Evolutionary conservation across 2,797 vertebrate species (phyloP).

Genomic region (Acanthiza pusilla): DNA sequence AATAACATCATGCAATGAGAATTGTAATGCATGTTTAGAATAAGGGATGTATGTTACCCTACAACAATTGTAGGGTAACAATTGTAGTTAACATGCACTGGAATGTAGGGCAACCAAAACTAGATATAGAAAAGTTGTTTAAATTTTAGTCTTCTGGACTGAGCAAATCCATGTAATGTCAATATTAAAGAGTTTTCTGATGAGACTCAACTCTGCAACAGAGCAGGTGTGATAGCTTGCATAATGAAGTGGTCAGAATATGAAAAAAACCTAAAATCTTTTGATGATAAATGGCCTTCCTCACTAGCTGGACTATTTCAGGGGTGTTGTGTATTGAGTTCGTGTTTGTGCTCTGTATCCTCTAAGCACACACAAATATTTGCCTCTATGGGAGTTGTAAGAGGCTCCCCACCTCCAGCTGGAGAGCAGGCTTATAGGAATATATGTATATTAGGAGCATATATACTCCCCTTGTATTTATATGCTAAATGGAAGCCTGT

Average conservation of each 20-base stretch:
- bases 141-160: background rate
- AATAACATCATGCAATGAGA: background rate
- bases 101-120: background rate
- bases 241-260: background rate
- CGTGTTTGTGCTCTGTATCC: background rate
- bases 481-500: background rate
- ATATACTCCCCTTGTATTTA: background rate
- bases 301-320: background rate
- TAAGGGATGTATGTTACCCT: background rate
- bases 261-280: background rate
- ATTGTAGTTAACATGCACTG: background rate
- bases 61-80: background rate
- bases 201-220: background rate
- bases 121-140: background rate
- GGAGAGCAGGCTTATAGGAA: background rate
- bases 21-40: background rate
- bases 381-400: background rate
- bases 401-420: background rate
- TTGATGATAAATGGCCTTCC: background rate
- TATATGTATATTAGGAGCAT: background rate
- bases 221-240: background rate
- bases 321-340: background rate
- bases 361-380: background rate
- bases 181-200: background rate
- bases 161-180: background rate